phyloP scores from a whole-genome alignment of 2,888 invertebrate genomes.

The Disparrhopalites patrizii region DNA sequence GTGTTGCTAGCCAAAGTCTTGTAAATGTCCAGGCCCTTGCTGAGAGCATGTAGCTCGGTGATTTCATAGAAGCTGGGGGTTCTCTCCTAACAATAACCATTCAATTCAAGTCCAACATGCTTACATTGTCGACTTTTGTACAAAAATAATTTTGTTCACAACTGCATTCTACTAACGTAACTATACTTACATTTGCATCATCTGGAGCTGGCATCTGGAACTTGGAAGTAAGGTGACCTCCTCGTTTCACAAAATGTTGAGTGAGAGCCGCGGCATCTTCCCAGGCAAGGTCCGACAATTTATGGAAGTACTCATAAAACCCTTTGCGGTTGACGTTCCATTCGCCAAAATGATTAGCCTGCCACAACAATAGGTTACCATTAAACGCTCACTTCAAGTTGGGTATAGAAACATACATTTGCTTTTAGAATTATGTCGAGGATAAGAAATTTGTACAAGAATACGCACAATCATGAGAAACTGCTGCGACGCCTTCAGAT shows the following conservation, averaged over 20 bases:
- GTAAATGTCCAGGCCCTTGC: constrained; percentile 38
- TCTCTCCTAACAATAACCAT: background rate
- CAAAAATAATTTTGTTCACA: no score
- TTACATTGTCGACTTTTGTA: no score
- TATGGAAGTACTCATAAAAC: constrained; percentile 37
- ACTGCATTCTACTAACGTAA: no score
- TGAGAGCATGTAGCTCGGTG: constrained; percentile 31
- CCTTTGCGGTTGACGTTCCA: constrained; percentile 42
- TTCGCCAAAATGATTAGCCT: constrained; percentile 43
- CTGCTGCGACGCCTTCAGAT: constrained; percentile 38
- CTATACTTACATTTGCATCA: background rate
- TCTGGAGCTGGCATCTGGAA: background rate
- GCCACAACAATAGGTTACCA: no score
- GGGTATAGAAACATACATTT: no score
- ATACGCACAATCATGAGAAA: constrained; percentile 40
- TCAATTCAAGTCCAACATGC: no score
- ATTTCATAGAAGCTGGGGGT: background rate
- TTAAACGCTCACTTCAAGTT: no score
- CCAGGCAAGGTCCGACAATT: constrained; percentile 43
- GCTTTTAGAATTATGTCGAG: no score
- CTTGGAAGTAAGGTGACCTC: background rate
- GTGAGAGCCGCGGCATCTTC: constrained; percentile 38
- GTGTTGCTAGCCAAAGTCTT: constrained; percentile 27
- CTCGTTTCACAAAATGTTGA: constrained; percentile 34
- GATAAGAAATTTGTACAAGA: no score